phyloP scores from a whole-genome alignment of 2,888 invertebrate genomes.

The Oxystoma pomonae region DNA sequence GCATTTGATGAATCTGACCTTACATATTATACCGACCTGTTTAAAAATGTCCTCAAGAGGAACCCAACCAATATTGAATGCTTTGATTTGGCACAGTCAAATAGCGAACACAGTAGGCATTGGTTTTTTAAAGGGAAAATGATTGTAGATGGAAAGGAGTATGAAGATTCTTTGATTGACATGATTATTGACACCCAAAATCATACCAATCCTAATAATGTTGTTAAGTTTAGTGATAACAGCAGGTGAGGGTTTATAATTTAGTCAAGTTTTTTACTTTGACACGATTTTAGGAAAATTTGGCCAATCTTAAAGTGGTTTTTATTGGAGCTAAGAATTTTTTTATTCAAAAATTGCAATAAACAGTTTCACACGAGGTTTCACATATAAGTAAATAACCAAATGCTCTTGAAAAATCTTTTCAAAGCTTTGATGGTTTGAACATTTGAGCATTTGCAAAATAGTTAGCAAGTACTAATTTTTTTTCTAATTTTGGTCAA shows the following conservation, averaged over 20 bases:
- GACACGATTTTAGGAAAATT: no score
- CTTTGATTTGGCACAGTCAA: constrained; percentile 96
- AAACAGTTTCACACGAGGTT: no score
- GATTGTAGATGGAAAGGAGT: constrained; percentile 74
- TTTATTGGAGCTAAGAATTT: no score
- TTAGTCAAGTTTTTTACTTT: no score
- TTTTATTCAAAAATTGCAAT: no score
- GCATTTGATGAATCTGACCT: constrained; percentile 93
- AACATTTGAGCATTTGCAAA: no score
- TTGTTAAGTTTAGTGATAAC: constrained; percentile 96
- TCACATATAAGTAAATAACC: no score
- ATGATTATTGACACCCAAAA: constrained; percentile 90
- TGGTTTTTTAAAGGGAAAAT: constrained; percentile 97
- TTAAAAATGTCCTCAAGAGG: constrained; percentile 73
- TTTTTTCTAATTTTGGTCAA: no score
- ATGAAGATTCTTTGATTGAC: constrained; percentile 80
- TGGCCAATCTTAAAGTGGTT: no score
- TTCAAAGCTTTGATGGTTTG: no score
- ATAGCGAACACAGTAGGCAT: constrained; percentile 97
- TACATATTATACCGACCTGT: constrained; percentile 84
- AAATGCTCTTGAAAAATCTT: no score
- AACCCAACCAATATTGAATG: constrained; percentile 97
- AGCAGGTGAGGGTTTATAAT: constrained; percentile 63
- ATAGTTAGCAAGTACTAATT: no score
- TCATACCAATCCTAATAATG: constrained; percentile 84